These are phyloP conservation scores for Melanaphis sacchari DNA, from an alignment of 1,140 invertebrate species.

Conservation along the genomic window DNA sequence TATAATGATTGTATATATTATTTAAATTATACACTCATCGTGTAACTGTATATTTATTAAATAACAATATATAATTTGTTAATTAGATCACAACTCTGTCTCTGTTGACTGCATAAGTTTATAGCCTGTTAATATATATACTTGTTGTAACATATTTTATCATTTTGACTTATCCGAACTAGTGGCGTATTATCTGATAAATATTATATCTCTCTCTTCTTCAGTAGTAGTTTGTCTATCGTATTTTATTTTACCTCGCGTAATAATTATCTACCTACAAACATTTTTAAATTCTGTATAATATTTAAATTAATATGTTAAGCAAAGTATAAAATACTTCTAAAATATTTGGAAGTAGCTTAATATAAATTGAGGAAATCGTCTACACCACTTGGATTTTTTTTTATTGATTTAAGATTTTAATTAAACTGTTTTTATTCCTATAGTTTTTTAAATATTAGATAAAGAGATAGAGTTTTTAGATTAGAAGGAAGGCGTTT, in stretches of 20 bases:
- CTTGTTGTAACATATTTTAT: too few species aligned
- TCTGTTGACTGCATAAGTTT: not conserved
- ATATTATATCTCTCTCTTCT: not conserved
- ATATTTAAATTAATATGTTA: slow-evolving; percentile 18
- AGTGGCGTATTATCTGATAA: not conserved
- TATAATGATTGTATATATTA: too few species aligned
- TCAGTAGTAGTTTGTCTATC: not conserved
- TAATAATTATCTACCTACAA: not conserved
- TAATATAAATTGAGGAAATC: not conserved
- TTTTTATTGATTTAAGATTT: not conserved
- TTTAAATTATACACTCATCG: too few species aligned
- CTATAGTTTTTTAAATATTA: not conserved
- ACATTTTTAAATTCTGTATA: not conserved
- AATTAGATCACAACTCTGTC: not conserved
- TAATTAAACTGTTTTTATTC: not conserved
- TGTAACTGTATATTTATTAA: not conserved
- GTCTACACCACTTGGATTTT: not conserved
- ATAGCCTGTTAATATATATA: not conserved
- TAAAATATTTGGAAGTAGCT: not conserved
- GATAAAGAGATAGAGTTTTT: not conserved
- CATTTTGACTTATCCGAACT: too few species aligned
- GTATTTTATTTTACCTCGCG: not conserved
- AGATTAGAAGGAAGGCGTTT: not conserved
- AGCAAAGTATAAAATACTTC: not conserved
- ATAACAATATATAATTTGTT: not conserved